Evolutionary conservation across 2,113 vertebrate genomes (phyloP).

Genomic region (Notothenia rossii): DNA sequence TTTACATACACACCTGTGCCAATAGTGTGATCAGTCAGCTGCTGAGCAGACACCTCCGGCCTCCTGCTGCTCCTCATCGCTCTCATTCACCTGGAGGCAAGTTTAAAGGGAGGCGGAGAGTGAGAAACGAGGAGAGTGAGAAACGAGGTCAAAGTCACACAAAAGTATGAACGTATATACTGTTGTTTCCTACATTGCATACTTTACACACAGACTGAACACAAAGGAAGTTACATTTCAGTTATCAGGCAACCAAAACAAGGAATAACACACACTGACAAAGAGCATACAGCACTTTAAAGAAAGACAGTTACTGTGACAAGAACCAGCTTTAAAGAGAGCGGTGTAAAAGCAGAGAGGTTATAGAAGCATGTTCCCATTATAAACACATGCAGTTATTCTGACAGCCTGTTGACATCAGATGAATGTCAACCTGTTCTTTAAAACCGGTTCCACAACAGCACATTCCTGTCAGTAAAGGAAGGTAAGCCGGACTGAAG

Average conservation of each 20-base stretch:
- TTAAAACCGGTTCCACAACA: constrained; percentile 66
- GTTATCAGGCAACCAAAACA: constrained; percentile 6
- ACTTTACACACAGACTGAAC: neutral
- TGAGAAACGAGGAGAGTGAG: neutral
- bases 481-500: constrained; percentile 14
- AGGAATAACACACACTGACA: constrained; percentile 1
- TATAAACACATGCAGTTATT: neutral
- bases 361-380: neutral
- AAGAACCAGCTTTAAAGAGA: neutral
- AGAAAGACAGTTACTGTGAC: neutral
- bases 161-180: neutral
- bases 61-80: constrained; percentile 89
- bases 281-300: neutral
- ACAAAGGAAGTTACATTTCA: neutral
- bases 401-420: constrained; percentile 19
- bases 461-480: constrained; percentile 25
- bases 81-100: constrained; percentile 82
- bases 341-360: neutral
- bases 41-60: constrained; percentile 83
- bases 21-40: constrained; percentile 80
- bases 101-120: neutral
- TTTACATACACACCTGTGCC: constrained; percentile 82
- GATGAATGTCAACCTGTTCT: constrained; percentile 1
- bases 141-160: neutral
- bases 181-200: too few species aligned